Percentiles rank a stretch among this genome's conserved stretches.
phyloP scores from a whole-genome alignment of 2,797 vertebrate species.

The Danio jaintianensis region DNA sequence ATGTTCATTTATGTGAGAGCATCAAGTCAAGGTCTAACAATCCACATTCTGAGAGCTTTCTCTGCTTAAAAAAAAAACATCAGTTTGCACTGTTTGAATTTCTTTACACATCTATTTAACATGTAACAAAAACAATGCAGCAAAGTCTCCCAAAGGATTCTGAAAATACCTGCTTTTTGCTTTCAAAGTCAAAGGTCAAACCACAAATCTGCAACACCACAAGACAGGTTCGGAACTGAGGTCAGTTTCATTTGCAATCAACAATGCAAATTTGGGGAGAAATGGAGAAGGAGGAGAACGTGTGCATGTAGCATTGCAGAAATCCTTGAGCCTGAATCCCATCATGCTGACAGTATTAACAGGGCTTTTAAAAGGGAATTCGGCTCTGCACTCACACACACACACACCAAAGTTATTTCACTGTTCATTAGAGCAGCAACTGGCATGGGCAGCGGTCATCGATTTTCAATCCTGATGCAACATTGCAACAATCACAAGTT shows the following conservation, averaged over 20 bases:
- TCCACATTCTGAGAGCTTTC: background rate
- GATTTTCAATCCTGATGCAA: conserved; percentile 76
- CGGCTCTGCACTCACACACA: conserved; percentile 12
- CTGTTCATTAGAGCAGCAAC: conserved; percentile 79
- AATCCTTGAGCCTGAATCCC: conserved; percentile 2
- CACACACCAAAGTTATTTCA: conserved; percentile 73
- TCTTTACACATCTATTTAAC: background rate
- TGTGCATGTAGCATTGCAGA: conserved; percentile 12
- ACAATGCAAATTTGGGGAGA: background rate
- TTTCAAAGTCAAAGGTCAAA: conserved; percentile 7
- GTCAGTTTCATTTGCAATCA: conserved; percentile 27
- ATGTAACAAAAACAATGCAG: background rate
- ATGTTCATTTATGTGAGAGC: background rate
- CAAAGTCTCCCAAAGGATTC: background rate
- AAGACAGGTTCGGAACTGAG: background rate
- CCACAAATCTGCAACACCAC: background rate
- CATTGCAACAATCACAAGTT: conserved; percentile 76
- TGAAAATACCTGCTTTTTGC: background rate
- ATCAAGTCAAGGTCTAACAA: background rate
- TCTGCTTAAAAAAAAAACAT: background rate
- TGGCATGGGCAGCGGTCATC: conserved; percentile 66
- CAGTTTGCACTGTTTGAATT: background rate
- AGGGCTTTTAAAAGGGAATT: conserved; percentile 25
- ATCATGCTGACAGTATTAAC: conserved; percentile 44
- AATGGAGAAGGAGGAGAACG: background rate